A percentile compares a stretch with the other conserved stretches of the same genome.
Evolutionary conservation across 1,140 invertebrate genomes (phyloP).

Genomic region (Temnothorax curvispinosus): DNA sequence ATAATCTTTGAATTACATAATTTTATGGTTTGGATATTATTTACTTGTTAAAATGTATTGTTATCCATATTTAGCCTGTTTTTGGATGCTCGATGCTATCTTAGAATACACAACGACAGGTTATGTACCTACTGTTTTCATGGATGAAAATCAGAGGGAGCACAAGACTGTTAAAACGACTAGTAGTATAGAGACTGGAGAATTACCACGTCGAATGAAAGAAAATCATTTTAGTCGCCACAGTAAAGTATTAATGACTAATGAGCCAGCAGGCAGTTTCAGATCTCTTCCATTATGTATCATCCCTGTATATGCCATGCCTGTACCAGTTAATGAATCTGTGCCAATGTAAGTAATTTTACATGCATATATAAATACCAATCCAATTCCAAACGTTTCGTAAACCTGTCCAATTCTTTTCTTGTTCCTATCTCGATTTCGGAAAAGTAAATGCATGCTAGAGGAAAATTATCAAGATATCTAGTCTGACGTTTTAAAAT

Average conservation of each 20-base stretch:
- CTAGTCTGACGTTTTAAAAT: too few relatives aligned
- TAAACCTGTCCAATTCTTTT: too few relatives aligned
- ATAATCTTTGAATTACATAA: not conserved
- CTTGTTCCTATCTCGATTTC: too few relatives aligned
- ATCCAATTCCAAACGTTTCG: too few relatives aligned
- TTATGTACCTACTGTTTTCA: slow-evolving; percentile 90
- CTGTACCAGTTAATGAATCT: too few relatives aligned
- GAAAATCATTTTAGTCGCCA: slow-evolving; percentile 90
- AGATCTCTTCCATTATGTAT: too few relatives aligned
- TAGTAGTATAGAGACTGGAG: slow-evolving; percentile 68
- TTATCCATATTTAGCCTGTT: slow-evolving; percentile 88
- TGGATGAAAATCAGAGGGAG: slow-evolving; percentile 82
- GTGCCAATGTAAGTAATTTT: too few relatives aligned
- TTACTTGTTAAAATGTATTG: not conserved
- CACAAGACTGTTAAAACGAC: slow-evolving; percentile 68
- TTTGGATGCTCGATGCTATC: slow-evolving; percentile 97
- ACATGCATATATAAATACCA: too few relatives aligned
- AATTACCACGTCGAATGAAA: slow-evolving; percentile 90
- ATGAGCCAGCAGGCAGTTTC: slow-evolving; percentile 86
- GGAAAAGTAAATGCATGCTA: too few relatives aligned
- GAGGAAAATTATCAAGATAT: too few relatives aligned
- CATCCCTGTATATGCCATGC: too few relatives aligned
- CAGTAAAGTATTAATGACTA: slow-evolving; percentile 91
- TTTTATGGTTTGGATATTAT: not conserved
- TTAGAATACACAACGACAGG: slow-evolving; percentile 94